Evolutionary conservation across 2,888 invertebrate species (phyloP), one percentile per base, ranked within the genome.

Genomic region (Ornithoptera alexandrae): DNA sequence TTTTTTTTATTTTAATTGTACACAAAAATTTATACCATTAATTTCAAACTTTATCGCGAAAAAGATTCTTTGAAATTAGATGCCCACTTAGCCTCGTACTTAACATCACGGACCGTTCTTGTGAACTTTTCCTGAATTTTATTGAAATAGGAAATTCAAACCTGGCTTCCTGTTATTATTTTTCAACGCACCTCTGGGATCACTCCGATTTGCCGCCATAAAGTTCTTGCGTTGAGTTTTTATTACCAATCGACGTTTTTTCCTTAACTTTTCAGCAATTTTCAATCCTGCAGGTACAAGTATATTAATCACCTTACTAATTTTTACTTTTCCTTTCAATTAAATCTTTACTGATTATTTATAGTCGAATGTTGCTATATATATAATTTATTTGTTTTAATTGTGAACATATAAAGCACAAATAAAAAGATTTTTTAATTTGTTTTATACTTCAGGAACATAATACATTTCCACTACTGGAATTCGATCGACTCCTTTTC

Each of bases 211-310:
- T 24, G 50, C 62, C 58, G 17, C 42, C 60, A 56, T 70, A 15
- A 62, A n/a, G 59, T 72, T 67, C 62, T 66, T 67, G 36, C 73
- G 73, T 15, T 66, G 70, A 57, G 67, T 65, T 20, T 82, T 79
- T 58, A 84, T 71, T 12, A 83, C 71, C 68, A 84, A 72, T 58
- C 77, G 77, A 65, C 83, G 76, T 24, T 84, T 81, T 71, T 79
- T 81, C 18, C 71, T 65, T 69, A 82, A 72, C 62, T 79, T 78
- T 36, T 81, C 78, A 53, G 78, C 74, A 59, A 83, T 56, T 39
- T 75, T 71, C 73, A 76, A 72, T 39, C 74, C 81, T 82, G 69
- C 39, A 62, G 72, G 65, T 17, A 69, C 24, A 70, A 68, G 69
- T 56, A 59, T 67, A 71, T 63, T 53, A 56, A 10, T 65, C 67